Percentiles rank a stretch among this genome's conserved stretches.
These are phyloP conservation scores for Schizothorax lantsangensis DNA, from an alignment of 2,797 vertebrate species.

Conservation along the genomic window DNA sequence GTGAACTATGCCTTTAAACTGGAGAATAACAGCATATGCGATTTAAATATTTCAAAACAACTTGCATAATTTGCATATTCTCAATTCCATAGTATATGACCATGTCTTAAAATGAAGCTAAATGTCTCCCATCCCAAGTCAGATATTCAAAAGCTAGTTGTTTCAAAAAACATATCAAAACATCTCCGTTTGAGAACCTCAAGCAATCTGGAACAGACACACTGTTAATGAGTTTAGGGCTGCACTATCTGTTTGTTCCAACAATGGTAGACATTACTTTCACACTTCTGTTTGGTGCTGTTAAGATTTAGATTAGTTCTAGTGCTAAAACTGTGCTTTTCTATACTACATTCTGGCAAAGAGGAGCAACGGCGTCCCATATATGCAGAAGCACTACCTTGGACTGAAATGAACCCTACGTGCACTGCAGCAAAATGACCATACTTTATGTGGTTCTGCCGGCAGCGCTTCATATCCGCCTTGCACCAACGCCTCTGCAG, in stretches of 20 bases:
- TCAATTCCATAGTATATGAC: background rate
- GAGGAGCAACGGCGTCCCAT: background rate
- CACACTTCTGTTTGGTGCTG: background rate
- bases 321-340: background rate
- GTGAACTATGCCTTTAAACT: background rate
- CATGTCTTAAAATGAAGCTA: background rate
- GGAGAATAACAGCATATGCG: background rate
- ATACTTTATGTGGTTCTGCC: slow-evolving; percentile 43
- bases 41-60: background rate
- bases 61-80: background rate
- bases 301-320: background rate
- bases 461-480: slow-evolving; percentile 45
- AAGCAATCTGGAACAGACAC: background rate
- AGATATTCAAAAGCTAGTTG: too few relatives aligned
- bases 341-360: slow-evolving; percentile 10
- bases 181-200: background rate
- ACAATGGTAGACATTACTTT: background rate
- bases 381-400: background rate
- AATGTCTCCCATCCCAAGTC: background rate
- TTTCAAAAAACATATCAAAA: background rate
- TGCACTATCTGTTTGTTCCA: background rate
- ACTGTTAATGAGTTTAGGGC: background rate
- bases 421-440: slow-evolving; percentile 48
- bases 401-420: slow-evolving; percentile 23
- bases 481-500: slow-evolving; percentile 43